Conservation (phyloP, 2,888 invertebrate species). For the Alviniconcha strummeri region DNA sequence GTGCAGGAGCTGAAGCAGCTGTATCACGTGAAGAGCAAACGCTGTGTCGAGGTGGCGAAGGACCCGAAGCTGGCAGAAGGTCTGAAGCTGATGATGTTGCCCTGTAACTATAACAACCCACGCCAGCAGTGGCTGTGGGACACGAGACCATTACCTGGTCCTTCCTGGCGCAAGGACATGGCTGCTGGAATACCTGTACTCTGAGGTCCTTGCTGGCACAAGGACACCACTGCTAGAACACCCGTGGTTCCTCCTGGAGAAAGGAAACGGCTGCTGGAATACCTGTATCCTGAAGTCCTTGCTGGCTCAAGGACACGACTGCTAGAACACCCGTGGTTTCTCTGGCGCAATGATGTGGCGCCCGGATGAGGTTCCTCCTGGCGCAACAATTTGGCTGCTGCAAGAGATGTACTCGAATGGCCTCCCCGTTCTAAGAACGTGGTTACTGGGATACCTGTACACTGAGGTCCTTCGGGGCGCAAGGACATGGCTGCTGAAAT, state of each 20-base stretch:
- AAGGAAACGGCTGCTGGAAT: constrained; percentile 16
- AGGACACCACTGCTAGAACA: too few species aligned
- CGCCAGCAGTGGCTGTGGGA: constrained; percentile 24
- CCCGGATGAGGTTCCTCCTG: too few species aligned
- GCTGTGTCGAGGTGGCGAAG: too few species aligned
- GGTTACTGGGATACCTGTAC: too few species aligned
- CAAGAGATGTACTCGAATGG: too few species aligned
- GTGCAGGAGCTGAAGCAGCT: constrained; percentile 9
- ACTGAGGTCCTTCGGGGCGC: too few species aligned
- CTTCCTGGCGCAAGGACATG: constrained; percentile 26
- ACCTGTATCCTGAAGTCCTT: neutral
- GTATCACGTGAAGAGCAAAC: neutral
- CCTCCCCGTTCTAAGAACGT: too few species aligned
- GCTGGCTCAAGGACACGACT: too few species aligned
- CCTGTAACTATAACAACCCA: neutral
- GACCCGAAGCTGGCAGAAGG: neutral
- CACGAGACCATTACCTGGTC: constrained; percentile 1
- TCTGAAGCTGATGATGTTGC: too few species aligned
- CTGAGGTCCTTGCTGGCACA: neutral
- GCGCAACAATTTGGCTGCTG: too few species aligned
- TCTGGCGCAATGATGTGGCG: too few species aligned
- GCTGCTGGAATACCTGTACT: constrained; percentile 17
- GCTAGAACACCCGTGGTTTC: neutral
- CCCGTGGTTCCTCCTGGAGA: constrained; percentile 20
- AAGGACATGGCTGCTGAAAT: too few species aligned